Evolutionary conservation across 1,140 invertebrate genomes (phyloP), one percentile per base, ranked within the genome.

Genomic region (Ptiloglossa arizonensis): DNA sequence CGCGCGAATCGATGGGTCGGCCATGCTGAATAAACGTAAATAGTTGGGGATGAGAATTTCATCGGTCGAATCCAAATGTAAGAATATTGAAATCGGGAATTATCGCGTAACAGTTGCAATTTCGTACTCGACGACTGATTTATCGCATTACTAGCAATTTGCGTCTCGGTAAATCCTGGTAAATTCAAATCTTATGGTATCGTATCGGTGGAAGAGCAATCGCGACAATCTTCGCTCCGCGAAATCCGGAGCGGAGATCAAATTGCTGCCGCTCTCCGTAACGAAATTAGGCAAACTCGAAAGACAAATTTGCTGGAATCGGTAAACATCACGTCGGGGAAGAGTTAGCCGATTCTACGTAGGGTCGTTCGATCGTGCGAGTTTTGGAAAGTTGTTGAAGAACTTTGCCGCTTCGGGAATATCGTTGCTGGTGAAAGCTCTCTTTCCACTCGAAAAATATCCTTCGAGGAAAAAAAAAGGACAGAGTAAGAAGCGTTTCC

Each of bases 211-310:
- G 11, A 5, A 27, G n/a, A 22, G 13, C 52, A 29, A 22, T 52
- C 50, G 50, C 22, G 63, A 8, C 44, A 46, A 46, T 27, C 60
- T 15, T 1, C 13, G 38, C 5, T 2, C 38, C 15, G 19, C 13
- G 5, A 24, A 35, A 32, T 48, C 15, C 5, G 8, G n/a, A 24
- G 38, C 5, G 29, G 19, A 35, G n/a, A n/a, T 22, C 29, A 50
- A 50, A 66, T 67, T 52, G 46, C 52, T 22, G 11, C 6, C 13
- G n/a, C n/a, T 32, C 5, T n/a, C 4, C 5, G 64, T 24, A 52
- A 67, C 46, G 64, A 67, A 67, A 67, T 67, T 38, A 38, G 13
- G 29, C 6, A 38, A 32, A 62, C 35, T 41, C 35, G 35, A 24
- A 41, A 48, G 62, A 64, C 62, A 64, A 48, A 64, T 29, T 64